phyloP scores from a whole-genome alignment of 2,113 vertebrate genomes.

The Brachyhypopomus occidentalis region DNA sequence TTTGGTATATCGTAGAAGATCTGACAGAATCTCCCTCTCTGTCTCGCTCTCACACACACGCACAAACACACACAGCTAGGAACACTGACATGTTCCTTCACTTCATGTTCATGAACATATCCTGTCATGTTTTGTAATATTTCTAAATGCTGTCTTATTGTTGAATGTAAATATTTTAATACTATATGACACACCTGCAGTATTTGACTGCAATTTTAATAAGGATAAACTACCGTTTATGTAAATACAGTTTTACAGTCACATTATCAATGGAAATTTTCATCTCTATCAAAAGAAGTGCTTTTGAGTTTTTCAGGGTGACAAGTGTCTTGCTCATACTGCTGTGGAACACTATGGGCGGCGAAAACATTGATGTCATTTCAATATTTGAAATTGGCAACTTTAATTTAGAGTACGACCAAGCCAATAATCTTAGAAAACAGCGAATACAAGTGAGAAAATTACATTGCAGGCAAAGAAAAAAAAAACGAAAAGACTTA shows the following conservation, averaged over 20 bases:
- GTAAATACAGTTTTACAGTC: not conserved
- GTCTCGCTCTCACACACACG: conserved; percentile 45
- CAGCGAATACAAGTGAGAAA: conserved; percentile 89
- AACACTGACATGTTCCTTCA: not conserved
- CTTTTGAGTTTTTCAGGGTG: conserved; percentile 63
- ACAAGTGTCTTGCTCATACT: conserved; percentile 85
- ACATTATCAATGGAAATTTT: conserved; percentile 31
- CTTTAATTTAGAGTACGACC: conserved; percentile 98
- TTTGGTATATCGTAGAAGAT: conserved; percentile 63
- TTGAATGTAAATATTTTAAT: not conserved
- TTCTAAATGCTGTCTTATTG: not conserved
- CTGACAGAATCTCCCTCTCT: conserved; percentile 62
- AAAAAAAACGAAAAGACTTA: conserved; percentile 92
- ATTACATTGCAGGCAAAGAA: conserved; percentile 85
- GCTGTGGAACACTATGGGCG: conserved; percentile 90
- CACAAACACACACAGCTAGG: not conserved
- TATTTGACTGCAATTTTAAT: not conserved
- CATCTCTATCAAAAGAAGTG: conserved; percentile 40
- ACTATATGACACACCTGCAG: not conserved
- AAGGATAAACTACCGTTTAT: not conserved
- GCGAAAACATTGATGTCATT: conserved; percentile 92
- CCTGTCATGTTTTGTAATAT: not conserved
- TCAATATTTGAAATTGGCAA: conserved; percentile 98
- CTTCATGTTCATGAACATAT: not conserved
- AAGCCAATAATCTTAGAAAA: conserved; percentile 98